A percentile compares a stretch with the other conserved stretches of the same genome.
Evolutionary conservation across 2,888 invertebrate genomes (phyloP).

Genomic region (Patella caerulea): DNA sequence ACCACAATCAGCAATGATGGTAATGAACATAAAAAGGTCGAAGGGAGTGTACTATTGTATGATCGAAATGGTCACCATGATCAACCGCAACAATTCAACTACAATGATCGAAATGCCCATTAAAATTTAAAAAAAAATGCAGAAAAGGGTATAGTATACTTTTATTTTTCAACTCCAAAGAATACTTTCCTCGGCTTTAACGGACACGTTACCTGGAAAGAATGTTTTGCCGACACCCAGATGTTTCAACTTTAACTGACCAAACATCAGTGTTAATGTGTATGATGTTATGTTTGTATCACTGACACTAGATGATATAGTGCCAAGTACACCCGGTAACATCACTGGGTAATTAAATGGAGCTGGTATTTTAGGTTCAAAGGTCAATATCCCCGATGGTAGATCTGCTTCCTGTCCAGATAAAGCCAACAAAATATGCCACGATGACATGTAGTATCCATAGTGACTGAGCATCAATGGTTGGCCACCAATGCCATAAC

Average conservation of each 20-base stretch:
- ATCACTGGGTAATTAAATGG: neutral
- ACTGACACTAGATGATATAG: neutral
- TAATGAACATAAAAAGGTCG: no score
- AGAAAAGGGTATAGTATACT: no score
- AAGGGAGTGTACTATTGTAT: no score
- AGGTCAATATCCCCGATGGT: neutral
- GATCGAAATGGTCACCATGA: no score
- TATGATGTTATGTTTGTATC: neutral
- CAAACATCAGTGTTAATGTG: neutral
- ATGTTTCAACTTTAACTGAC: neutral
- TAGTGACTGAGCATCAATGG: neutral
- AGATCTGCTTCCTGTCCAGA: neutral
- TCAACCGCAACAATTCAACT: no score
- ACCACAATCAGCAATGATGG: no score
- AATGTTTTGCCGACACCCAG: neutral
- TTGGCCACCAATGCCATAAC: neutral
- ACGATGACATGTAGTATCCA: slow-evolving; percentile 6
- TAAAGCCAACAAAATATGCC: neutral
- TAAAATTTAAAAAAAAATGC: no score
- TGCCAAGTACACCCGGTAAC: neutral
- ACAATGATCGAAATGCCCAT: no score
- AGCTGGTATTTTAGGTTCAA: neutral
- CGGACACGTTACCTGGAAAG: neutral
- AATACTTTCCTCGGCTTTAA: neutral
- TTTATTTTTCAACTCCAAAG: neutral